Percentiles rank a stretch among this genome's conserved stretches.
These are phyloP conservation scores for Campoletis sonorensis DNA, from an alignment of 1,140 invertebrate genomes.

Conservation along the genomic window DNA sequence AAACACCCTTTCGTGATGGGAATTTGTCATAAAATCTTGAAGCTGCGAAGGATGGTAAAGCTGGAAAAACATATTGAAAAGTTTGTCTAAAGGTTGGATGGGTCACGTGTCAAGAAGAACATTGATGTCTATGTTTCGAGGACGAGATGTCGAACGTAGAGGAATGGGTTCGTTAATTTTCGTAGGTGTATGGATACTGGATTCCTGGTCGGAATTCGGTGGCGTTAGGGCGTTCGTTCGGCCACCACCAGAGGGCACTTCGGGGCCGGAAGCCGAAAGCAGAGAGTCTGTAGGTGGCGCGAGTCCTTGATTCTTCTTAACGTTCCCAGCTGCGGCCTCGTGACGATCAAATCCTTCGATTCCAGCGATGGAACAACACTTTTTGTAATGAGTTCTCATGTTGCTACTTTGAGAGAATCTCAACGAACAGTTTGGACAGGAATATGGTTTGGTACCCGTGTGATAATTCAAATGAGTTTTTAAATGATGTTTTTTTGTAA, in stretches of 20 bases:
- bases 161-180: neutral
- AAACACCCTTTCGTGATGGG: too few relatives aligned
- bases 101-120: neutral
- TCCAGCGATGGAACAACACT: constrained; percentile 73
- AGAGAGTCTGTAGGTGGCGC: neutral
- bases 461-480: constrained; percentile 92
- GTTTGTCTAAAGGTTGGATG: neutral
- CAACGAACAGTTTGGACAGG: constrained; percentile 84
- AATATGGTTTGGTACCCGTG: constrained; percentile 86
- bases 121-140: too few relatives aligned
- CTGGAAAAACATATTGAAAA: neutral
- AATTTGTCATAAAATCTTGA: too few relatives aligned
- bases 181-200: constrained; percentile 58
- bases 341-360: neutral
- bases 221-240: constrained; percentile 58
- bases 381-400: constrained; percentile 87
- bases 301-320: neutral
- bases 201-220: constrained; percentile 68
- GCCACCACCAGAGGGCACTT: neutral
- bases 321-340: neutral
- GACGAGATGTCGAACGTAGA: too few relatives aligned
- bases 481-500: constrained; percentile 90
- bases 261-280: neutral
- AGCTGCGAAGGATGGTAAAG: too few relatives aligned
- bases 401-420: constrained; percentile 88